A percentile compares a stretch with the other conserved stretches of the same genome.
These are phyloP conservation scores for Chloroceryle inda DNA, from an alignment of 2,797 vertebrate genomes.

Conservation along the genomic window DNA sequence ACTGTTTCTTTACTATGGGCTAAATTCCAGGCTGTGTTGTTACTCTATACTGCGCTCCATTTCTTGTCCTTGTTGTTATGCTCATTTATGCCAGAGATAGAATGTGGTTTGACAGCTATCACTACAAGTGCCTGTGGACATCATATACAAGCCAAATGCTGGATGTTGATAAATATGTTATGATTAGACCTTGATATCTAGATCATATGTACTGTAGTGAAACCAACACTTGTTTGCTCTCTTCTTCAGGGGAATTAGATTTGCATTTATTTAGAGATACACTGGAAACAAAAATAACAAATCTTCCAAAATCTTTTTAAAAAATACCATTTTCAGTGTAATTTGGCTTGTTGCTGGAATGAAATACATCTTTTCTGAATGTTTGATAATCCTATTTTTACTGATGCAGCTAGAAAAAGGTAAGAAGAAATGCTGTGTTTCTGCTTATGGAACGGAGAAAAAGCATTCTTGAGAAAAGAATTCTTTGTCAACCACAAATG, in stretches of 20 bases:
- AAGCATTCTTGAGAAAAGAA: not conserved
- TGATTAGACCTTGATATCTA: constrained; percentile 69
- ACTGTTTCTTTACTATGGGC: constrained; percentile 63
- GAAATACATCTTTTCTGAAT: not conserved
- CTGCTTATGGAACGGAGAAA: not conserved
- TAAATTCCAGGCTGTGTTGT: constrained; percentile 53
- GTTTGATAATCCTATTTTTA: not conserved
- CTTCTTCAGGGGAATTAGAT: constrained; percentile 5
- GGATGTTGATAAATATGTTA: constrained; percentile 61
- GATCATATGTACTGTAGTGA: constrained; percentile 29
- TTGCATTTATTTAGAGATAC: not conserved
- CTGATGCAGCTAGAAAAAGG: not conserved
- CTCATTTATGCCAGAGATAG: constrained; percentile 57
- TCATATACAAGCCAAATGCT: constrained; percentile 67
- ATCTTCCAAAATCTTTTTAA: not conserved
- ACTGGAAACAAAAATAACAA: not conserved
- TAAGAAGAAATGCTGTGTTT: not conserved
- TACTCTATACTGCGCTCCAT: constrained; percentile 16
- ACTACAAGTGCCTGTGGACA: constrained; percentile 74
- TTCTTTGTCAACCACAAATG: not conserved
- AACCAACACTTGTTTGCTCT: constrained; percentile 48
- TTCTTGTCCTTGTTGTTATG: constrained; percentile 55
- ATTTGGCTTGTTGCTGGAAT: not conserved
- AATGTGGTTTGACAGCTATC: constrained; percentile 72
- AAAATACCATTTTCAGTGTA: not conserved